Evolutionary conservation across 1,140 invertebrate species (phyloP).

Genomic region (Drosophila hydei): DNA sequence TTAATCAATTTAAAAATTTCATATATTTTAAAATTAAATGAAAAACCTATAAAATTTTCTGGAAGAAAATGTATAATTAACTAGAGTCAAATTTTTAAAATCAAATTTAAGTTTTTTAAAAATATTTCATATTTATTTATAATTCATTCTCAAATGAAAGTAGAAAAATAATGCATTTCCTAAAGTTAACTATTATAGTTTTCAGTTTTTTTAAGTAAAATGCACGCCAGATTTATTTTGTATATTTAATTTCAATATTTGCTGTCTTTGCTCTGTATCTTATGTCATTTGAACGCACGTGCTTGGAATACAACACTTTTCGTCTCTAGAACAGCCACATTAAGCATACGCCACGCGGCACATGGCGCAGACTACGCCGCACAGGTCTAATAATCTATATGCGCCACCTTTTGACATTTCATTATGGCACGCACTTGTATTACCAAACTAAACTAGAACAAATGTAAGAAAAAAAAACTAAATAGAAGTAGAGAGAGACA

Average conservation of each 20-base stretch:
- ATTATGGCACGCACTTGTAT: slow-evolving; percentile 60
- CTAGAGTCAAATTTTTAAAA: too few species aligned
- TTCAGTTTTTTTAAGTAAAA: too few species aligned
- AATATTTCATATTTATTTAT: not conserved
- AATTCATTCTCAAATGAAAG: too few species aligned
- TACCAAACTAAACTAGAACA: slow-evolving; percentile 46
- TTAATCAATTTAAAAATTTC: too few species aligned
- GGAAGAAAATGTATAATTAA: too few species aligned
- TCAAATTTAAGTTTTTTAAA: too few species aligned
- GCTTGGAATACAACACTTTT: not conserved
- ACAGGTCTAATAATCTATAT: slow-evolving; percentile 22
- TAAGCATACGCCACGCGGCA: slow-evolving; percentile 11
- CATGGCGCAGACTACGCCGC: slow-evolving; percentile 30
- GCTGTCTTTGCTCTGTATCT: not conserved
- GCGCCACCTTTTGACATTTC: slow-evolving; percentile 62
- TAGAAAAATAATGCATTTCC: too few species aligned
- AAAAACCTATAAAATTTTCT: too few species aligned
- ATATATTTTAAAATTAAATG: too few species aligned
- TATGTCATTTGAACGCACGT: slow-evolving; percentile 7
- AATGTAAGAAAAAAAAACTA: slow-evolving; percentile 41
- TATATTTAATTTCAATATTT: not conserved
- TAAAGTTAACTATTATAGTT: too few species aligned
- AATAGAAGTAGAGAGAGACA: slow-evolving; percentile 17
- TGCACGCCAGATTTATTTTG: too few species aligned
- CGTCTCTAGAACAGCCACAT: not conserved